Evolutionary conservation across 2,797 vertebrate species (phyloP), one percentile per base, ranked within the genome.

Genomic region (Macropus fuliginosus): DNA sequence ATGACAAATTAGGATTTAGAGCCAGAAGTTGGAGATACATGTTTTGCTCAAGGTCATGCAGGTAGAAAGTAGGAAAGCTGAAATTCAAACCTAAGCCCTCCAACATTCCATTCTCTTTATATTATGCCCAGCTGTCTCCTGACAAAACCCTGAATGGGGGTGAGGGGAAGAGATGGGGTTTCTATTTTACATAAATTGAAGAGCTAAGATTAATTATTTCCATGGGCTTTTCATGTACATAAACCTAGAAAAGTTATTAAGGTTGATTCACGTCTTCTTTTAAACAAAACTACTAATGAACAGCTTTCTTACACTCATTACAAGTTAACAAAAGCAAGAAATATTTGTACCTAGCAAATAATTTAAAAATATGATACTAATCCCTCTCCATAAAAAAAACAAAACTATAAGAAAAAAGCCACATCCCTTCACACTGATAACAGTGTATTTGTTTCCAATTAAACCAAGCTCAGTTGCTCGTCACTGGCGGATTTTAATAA

Each of bases 301-400:
- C 0, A 93, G n/a, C 31, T 96, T 93, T 96, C 95, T 91, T 95
- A 92, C 87, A 95, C 50, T 90, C 81, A 92, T 91, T 54, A 4
- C 56, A 93, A 56, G 31, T 93, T 91, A 91, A 92, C 29, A 62
- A 93, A 97, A 96, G 90, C 62, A 94, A 90, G 74, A 96, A 96
- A 66, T 62, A 94, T 91, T 74, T 94, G 94, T 94, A 12, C 54
- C 62, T 57, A 90, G 56, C 74, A 96, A 97, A 92, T n/a, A 1
- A 52, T 95, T 94, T 96, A 46, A 96, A 95, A 95, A 95, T 29
- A 90, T 93, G 96, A 90, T 92, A 34, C 46, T n/a, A 29, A 95
- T 40, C 56, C 92, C n/a, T 29, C 94, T 10, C 54, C 92, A 91
- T 94, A n/a, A 12, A 40, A 89, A 34, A 57, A 4, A 50, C 46